Conservation (phyloP, 2,113 vertebrate species). For the Festucalex cinctus region DNA sequence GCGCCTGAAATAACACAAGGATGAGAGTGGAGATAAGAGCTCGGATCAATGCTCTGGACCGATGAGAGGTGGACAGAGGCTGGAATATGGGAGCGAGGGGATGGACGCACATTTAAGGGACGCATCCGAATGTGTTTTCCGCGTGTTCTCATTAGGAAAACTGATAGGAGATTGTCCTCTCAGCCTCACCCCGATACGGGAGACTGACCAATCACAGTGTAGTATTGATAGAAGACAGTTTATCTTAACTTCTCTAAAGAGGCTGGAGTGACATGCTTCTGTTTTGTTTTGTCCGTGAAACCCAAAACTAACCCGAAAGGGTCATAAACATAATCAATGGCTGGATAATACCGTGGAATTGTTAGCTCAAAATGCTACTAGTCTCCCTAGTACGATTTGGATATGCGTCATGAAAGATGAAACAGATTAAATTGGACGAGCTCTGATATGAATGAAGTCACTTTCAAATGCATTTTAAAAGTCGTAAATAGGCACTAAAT, state of each 20-base stretch:
- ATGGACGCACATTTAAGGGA: neutral
- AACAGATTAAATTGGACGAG: too few relatives aligned
- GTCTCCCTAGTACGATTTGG: too few relatives aligned
- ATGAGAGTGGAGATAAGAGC: conserved; percentile 69
- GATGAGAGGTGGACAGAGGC: conserved; percentile 17
- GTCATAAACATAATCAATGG: too few relatives aligned
- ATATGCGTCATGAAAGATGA: too few relatives aligned
- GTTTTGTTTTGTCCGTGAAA: neutral
- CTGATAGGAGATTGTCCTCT: neutral
- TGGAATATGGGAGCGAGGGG: conserved; percentile 13
- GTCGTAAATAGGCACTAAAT: too few relatives aligned
- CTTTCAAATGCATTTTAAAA: too few relatives aligned
- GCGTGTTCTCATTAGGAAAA: neutral
- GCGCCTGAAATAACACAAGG: conserved; percentile 68
- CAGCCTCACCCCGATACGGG: neutral
- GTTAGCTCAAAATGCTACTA: too few relatives aligned
- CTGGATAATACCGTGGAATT: too few relatives aligned
- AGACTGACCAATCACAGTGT: neutral
- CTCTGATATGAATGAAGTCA: too few relatives aligned
- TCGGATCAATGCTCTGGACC: conserved; percentile 54
- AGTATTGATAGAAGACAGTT: neutral
- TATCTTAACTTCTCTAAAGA: neutral
- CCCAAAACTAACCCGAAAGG: neutral
- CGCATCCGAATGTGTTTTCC: neutral
- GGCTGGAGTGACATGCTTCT: neutral